Percentiles rank a stretch among this genome's conserved stretches.
These are phyloP conservation scores for Vespertilio murinus DNA, from an alignment of 2,797 vertebrate species.

Conservation along the genomic window DNA sequence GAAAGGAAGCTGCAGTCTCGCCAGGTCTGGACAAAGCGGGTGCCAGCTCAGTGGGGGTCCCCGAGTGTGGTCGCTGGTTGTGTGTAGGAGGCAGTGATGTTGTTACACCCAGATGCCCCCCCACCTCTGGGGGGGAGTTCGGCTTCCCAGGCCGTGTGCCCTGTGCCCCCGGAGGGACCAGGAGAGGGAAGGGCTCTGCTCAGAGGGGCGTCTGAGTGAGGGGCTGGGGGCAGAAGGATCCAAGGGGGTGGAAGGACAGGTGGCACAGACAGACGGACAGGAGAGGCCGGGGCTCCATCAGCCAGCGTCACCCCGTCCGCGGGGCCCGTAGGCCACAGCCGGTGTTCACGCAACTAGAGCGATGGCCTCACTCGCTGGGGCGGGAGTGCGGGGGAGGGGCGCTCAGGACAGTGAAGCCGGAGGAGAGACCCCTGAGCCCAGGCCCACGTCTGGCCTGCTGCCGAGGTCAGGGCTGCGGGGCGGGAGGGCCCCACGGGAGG, in stretches of 20 bases:
- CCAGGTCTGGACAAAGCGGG: not conserved
- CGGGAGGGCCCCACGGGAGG: not conserved
- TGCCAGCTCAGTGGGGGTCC: not conserved
- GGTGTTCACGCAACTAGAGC: not conserved
- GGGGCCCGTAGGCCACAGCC: not conserved
- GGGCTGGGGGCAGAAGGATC: not conserved
- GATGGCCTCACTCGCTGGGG: accelerated
- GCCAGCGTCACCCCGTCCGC: too few species aligned
- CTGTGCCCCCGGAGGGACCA: not conserved
- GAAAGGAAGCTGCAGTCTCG: not conserved
- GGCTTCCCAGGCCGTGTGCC: too few species aligned
- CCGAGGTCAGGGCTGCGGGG: too few species aligned
- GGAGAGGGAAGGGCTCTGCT: too few species aligned
- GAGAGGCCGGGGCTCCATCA: not conserved
- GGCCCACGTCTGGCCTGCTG: not conserved
- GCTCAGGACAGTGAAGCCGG: not conserved
- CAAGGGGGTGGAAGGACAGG: not conserved
- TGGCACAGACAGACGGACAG: not conserved
- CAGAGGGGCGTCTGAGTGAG: not conserved
- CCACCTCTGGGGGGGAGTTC: too few species aligned
- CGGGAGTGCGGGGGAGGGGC: not conserved
- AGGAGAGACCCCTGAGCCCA: not conserved
- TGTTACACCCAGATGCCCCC: too few species aligned
- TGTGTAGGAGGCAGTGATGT: too few species aligned
- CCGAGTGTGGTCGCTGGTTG: accelerated